Evolutionary conservation across 2,888 invertebrate genomes (phyloP).

Genomic region (Leucania comma): DNA sequence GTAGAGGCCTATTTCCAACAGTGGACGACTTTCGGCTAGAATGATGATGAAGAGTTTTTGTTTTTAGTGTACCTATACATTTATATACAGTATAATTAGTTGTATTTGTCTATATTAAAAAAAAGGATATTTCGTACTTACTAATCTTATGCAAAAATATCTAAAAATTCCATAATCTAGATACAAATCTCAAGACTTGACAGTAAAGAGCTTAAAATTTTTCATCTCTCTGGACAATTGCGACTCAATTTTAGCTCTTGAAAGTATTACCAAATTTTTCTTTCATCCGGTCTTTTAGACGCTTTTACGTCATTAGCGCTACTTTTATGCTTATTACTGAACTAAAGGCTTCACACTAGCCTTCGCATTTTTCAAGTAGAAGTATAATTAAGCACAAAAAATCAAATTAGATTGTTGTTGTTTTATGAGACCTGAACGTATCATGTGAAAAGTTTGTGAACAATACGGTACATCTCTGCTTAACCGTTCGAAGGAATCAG

Average conservation of each 20-base stretch:
- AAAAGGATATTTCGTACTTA: not conserved
- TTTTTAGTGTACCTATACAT: too few species aligned
- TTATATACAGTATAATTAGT: too few species aligned
- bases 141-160: not conserved
- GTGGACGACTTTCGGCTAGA: too few species aligned
- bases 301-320: not conserved
- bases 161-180: not conserved
- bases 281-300: not conserved
- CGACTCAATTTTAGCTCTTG: slow-evolving; percentile 2
- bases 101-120: too few species aligned
- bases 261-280: slow-evolving; percentile 20
- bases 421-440: too few species aligned
- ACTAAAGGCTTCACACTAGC: not conserved
- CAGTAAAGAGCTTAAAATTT: not conserved
- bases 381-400: not conserved
- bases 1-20: too few species aligned
- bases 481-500: too few species aligned
- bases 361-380: not conserved
- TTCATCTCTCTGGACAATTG: slow-evolving; percentile 13
- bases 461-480: too few species aligned
- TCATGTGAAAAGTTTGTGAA: too few species aligned
- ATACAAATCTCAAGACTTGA: not conserved
- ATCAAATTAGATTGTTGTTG: too few species aligned
- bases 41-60: too few species aligned
- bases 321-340: not conserved